Evolutionary conservation across 2,888 invertebrate genomes (phyloP).

Genomic region (Spodoptera littoralis): DNA sequence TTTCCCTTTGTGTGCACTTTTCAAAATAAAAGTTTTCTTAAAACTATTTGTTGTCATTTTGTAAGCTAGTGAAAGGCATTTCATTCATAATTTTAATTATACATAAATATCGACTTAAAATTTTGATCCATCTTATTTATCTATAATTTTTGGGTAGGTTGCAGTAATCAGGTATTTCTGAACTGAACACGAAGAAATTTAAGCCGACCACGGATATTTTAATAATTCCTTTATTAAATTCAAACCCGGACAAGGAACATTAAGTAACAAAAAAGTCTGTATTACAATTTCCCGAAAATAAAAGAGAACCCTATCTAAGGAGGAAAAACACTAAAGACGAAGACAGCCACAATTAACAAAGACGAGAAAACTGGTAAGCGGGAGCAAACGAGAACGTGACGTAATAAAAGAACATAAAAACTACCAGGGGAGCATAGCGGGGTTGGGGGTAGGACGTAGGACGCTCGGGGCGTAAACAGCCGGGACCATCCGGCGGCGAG

Average conservation of each 20-base stretch:
- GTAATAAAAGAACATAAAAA: slow-evolving; percentile 64
- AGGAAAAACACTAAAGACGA: slow-evolving; percentile 60
- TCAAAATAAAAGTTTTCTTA: no score
- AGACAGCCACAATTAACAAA: slow-evolving; percentile 67
- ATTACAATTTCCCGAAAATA: slow-evolving; percentile 28
- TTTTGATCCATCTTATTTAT: no score
- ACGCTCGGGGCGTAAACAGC: slow-evolving; percentile 60
- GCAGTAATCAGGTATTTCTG: no score
- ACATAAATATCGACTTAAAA: no score
- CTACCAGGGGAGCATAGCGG: slow-evolving; percentile 54
- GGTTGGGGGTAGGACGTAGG: slow-evolving; percentile 55
- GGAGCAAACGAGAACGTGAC: slow-evolving; percentile 63
- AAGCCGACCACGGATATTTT: background rate
- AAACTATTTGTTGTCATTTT: no score
- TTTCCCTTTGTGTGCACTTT: no score
- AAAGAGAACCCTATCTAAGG: slow-evolving; percentile 38
- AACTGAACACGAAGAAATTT: background rate
- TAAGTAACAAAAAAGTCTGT: slow-evolving; percentile 11
- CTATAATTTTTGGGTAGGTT: no score
- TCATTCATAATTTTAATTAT: no score
- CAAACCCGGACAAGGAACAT: slow-evolving; percentile 7
- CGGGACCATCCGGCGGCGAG: slow-evolving; percentile 60
- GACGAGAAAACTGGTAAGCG: slow-evolving; percentile 61
- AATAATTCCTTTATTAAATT: slow-evolving; percentile 1
- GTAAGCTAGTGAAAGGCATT: no score